Conservation (phyloP, 2,797 vertebrate species). For the Anabacerthia variegaticeps region DNA sequence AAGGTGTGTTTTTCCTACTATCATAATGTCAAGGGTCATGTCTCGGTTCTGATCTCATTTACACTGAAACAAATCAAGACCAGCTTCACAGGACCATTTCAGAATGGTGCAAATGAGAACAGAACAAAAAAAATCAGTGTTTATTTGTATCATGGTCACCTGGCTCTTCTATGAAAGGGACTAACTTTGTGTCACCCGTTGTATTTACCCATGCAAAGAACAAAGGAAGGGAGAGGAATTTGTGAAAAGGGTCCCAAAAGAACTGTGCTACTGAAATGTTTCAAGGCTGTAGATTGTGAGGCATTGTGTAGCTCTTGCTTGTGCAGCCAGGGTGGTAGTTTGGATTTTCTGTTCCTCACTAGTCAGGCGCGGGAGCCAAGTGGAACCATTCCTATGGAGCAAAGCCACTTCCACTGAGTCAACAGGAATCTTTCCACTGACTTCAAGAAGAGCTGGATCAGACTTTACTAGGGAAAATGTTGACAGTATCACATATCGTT, state of each 20-base stretch:
- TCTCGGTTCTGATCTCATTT: slow-evolving; percentile 15
- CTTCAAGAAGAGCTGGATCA: slow-evolving; percentile 50
- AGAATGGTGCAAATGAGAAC: neutral
- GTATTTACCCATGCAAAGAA: neutral
- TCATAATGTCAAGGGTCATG: slow-evolving; percentile 21
- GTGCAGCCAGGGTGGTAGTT: neutral
- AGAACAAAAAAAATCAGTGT: neutral
- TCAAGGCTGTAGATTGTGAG: neutral
- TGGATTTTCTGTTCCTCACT: neutral
- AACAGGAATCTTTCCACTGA: slow-evolving; percentile 69
- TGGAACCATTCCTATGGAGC: slow-evolving; percentile 45
- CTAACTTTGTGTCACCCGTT: neutral
- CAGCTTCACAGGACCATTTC: neutral
- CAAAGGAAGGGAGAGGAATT: neutral
- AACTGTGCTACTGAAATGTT: neutral
- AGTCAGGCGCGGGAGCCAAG: neutral
- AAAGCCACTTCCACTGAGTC: slow-evolving; percentile 67
- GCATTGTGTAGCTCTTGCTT: neutral
- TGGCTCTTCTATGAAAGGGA: neutral
- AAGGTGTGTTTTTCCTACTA: slow-evolving; percentile 39
- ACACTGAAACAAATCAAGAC: neutral
- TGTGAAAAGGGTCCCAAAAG: neutral
- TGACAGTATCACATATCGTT: slow-evolving; percentile 47
- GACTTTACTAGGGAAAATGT: slow-evolving; percentile 67
- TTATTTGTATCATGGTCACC: neutral